phyloP scores from a whole-genome alignment of 2,113 vertebrate species.

The Zootoca vivipara region DNA sequence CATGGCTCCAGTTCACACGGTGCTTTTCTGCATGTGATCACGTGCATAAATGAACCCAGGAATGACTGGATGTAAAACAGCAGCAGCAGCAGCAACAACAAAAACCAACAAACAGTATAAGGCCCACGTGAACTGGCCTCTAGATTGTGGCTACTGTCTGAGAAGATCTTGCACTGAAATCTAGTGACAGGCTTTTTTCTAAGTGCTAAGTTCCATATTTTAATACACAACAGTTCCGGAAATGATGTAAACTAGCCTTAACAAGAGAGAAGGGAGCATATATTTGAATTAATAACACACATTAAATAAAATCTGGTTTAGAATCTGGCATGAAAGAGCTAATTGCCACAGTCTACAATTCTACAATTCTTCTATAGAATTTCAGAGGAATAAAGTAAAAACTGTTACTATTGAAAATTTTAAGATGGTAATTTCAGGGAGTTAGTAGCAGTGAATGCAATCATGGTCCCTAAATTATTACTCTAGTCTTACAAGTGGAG shows the following conservation, averaged over 20 bases:
- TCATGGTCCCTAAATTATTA: neutral
- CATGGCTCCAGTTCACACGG: neutral
- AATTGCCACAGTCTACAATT: neutral
- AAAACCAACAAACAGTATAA: neutral
- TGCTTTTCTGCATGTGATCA: neutral
- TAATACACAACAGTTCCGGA: neutral
- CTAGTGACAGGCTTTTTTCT: neutral
- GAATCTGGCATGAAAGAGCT: neutral
- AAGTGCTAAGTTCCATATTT: neutral
- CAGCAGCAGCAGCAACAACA: too few species aligned
- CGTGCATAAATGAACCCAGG: neutral
- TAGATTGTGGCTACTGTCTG: neutral
- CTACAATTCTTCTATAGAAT: neutral
- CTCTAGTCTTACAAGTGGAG: neutral
- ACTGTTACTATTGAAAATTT: neutral
- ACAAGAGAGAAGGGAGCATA: neutral
- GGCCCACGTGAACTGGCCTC: neutral
- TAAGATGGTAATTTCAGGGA: neutral
- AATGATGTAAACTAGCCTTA: neutral
- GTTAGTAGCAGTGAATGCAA: neutral
- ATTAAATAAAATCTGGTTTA: neutral
- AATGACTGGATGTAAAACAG: neutral
- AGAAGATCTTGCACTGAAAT: neutral
- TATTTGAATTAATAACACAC: neutral
- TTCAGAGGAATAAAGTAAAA: neutral